Percentiles rank a stretch among this genome's conserved stretches.
phyloP scores from a whole-genome alignment of 2,888 invertebrate species.

The Scotopteryx bipunctaria region DNA sequence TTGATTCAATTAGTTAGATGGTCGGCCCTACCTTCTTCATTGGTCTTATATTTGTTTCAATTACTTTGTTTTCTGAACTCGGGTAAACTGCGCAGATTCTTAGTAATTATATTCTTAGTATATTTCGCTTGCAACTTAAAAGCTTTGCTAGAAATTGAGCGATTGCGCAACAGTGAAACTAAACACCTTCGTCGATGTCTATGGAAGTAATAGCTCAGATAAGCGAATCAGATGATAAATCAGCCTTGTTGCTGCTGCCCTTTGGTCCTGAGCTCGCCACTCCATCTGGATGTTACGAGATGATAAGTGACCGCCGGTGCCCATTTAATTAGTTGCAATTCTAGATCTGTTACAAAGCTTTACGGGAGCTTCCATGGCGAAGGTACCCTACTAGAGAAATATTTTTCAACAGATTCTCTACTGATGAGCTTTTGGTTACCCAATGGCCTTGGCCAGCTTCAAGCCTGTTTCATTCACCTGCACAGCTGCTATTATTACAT shows the following conservation, averaged over 20 bases:
- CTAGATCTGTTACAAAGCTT: not conserved
- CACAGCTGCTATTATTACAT: conserved; percentile 11
- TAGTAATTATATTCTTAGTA: too few relatives aligned
- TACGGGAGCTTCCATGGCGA: not conserved
- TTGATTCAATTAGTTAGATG: too few relatives aligned
- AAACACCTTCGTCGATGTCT: conserved; percentile 4
- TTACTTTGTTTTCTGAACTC: conserved; percentile 1
- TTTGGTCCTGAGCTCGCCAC: conserved; percentile 6
- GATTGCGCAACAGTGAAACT: conserved; percentile 11
- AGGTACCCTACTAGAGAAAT: too few relatives aligned
- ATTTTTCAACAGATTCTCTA: too few relatives aligned
- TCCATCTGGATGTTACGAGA: conserved; percentile 2
- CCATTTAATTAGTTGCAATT: conserved; percentile 6
- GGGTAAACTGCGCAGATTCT: too few relatives aligned
- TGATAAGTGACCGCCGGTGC: conserved; percentile 11
- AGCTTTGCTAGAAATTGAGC: not conserved
- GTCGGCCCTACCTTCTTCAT: too few relatives aligned
- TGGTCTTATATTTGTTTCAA: conserved; percentile 1
- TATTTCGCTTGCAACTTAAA: too few relatives aligned
- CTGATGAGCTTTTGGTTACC: too few relatives aligned
- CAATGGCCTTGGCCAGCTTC: not conserved
- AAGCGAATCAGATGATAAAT: conserved; percentile 15
- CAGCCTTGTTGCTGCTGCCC: conserved; percentile 14
- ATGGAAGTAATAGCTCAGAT: conserved; percentile 5
- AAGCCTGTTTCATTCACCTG: not conserved